These are phyloP conservation scores for Volucella inflata DNA, from an alignment of 2,888 invertebrate genomes.

Conservation along the genomic window DNA sequence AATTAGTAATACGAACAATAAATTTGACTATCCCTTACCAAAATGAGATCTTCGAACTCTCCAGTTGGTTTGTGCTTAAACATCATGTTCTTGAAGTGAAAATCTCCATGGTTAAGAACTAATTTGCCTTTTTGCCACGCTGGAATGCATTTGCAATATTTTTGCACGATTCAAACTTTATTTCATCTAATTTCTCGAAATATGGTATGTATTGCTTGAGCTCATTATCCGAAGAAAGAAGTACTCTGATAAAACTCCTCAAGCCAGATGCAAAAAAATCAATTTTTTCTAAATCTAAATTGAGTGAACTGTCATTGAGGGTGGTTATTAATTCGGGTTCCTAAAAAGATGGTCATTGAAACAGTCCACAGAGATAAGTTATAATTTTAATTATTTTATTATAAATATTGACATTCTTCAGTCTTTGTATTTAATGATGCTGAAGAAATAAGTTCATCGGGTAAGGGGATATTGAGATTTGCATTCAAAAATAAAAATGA, in stretches of 20 bases:
- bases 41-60: constrained; percentile 68
- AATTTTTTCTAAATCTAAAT: constrained; percentile 40
- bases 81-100: constrained; percentile 80
- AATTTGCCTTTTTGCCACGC: constrained; percentile 60
- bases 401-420: too few species aligned
- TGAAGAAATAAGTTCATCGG: too few species aligned
- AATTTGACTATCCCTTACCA: constrained; percentile 44
- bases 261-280: constrained; percentile 50
- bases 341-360: constrained; percentile 6
- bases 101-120: constrained; percentile 79
- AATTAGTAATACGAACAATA: too few species aligned
- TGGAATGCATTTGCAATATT: constrained; percentile 74
- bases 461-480: too few species aligned
- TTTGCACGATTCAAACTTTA: constrained; percentile 43
- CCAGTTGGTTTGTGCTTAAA: constrained; percentile 72
- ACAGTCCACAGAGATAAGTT: background rate
- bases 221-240: constrained; percentile 32
- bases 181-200: constrained; percentile 73
- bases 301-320: constrained; percentile 43
- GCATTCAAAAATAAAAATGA: too few species aligned
- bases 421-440: too few species aligned
- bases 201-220: constrained; percentile 75
- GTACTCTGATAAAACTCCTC: constrained; percentile 24
- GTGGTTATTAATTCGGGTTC: constrained; percentile 42
- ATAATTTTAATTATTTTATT: too few species aligned